Base-by-base conservation (phyloP, 1,140 invertebrate genomes). In the Pseudomyrmex concolor region DNA sequence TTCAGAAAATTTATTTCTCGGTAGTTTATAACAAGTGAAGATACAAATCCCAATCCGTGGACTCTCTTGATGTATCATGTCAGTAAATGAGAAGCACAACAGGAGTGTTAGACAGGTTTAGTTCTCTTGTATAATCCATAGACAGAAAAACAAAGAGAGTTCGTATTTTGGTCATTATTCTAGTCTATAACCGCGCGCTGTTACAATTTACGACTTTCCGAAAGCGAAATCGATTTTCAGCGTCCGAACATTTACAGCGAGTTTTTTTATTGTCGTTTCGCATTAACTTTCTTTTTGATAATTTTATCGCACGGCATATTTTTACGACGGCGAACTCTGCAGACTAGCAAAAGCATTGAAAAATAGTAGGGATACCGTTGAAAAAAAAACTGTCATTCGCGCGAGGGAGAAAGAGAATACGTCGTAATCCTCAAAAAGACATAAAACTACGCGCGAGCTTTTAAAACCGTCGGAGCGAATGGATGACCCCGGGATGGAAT, bases 361-460 rank as follows among this genome's bases (percentile, higher is more conserved):
- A 5, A 12, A 13, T n/a, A 48, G 10, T 17, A 10, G 66, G 43
- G 13, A 25, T 25, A 25, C 3, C 25, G 2, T 25, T 25, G 2
- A 25, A 25, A 25, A 25, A 25, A 43, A 70, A 74, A 43, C 2
- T 45, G 25, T 4, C 48, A 50, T 54, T 70, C 63, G 70, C 63
- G 70, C 5, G 34, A 34, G 0, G 5, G 34, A 34, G 34, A 34
- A 34, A 34, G 34, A 34, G 88, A 82, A 67, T 62, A 82, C 57
- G 13, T 60, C 66, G 25, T 17, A 25, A 7, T 19, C 57, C 67
- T 77, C n/a, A 51, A 74, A 83, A 51, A 73, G 63, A 55, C 78
- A 43, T 78, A 85, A 88, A 88, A 64, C 67, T 57, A 51, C 25
- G 19, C 22, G 45, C 48, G 48, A 22, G 10, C 13, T 70, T 59